Conservation (phyloP, 2,113 vertebrate species). For the Zosterops lateralis region DNA sequence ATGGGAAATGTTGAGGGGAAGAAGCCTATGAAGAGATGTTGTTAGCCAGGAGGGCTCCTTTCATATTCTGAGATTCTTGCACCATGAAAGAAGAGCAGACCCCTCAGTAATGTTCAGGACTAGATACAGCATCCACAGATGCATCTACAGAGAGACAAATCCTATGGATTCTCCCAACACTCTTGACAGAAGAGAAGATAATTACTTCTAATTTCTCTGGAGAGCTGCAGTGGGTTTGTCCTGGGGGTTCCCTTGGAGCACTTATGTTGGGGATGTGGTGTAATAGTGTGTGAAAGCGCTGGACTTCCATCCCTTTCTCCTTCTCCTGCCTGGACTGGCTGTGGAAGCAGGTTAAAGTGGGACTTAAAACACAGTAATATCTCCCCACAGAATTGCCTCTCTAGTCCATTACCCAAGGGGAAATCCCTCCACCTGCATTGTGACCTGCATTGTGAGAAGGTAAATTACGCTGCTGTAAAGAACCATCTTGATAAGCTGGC, state of each 20-base stretch:
- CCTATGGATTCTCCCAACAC: too few species aligned
- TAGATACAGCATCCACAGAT: not conserved
- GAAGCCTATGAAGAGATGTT: not conserved
- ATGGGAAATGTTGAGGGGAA: not conserved
- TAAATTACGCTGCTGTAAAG: not conserved
- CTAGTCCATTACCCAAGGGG: not conserved
- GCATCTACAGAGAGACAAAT: not conserved
- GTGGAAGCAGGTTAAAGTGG: not conserved
- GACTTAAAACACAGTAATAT: not conserved
- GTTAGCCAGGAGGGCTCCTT: not conserved
- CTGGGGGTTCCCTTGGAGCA: not conserved
- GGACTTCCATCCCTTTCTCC: not conserved
- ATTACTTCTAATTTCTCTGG: not conserved
- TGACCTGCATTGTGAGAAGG: not conserved
- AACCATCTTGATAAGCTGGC: not conserved
- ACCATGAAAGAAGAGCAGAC: not conserved
- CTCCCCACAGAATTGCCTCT: not conserved
- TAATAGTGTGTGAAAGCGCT: rapidly evolving
- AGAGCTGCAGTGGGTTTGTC: not conserved
- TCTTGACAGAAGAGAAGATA: not conserved
- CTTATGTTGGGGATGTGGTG: rapidly evolving
- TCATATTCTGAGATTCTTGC: not conserved
- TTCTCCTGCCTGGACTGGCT: not conserved
- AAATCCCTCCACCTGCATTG: not conserved
- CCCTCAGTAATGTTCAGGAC: not conserved